Evolutionary conservation across 2,113 vertebrate species (phyloP).

Genomic region (Oryzias melastigma): DNA sequence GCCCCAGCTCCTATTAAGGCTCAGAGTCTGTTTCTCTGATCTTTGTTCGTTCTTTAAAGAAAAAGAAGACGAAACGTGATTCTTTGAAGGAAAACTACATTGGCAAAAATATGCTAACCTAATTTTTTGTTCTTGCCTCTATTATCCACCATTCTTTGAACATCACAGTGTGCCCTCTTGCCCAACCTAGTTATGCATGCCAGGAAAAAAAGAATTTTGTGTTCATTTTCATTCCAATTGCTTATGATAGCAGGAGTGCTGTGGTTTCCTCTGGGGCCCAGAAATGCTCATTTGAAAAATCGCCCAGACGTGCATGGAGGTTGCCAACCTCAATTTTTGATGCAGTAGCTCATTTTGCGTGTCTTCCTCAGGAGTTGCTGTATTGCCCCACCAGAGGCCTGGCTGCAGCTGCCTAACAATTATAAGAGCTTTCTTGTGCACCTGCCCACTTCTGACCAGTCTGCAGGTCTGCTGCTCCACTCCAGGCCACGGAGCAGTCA

Average conservation of each 20-base stretch:
- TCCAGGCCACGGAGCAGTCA: conserved; percentile 58
- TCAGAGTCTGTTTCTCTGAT: conserved; percentile 49
- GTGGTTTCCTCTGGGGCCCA: conserved; percentile 54
- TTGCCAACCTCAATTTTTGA: conserved; percentile 78
- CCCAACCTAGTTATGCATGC: conserved; percentile 61
- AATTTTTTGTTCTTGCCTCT: conserved; percentile 45
- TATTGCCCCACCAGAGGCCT: conserved; percentile 46
- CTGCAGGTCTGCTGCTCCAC: conserved; percentile 27
- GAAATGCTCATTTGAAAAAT: conserved; percentile 75
- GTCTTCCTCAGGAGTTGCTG: conserved; percentile 51
- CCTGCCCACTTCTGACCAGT: conserved; percentile 53
- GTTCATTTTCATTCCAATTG: conserved; percentile 68
- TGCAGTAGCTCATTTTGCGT: conserved; percentile 71
- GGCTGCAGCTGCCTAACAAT: conserved; percentile 62
- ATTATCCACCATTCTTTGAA: conserved; percentile 52
- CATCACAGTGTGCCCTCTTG: conserved; percentile 62
- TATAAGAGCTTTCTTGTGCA: conserved; percentile 59
- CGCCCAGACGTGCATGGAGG: conserved; percentile 62
- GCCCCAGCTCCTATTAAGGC: conserved; percentile 37
- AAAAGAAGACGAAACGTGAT: conserved; percentile 20
- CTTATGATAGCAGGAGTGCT: conserved; percentile 62
- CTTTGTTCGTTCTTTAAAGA: conserved; percentile 20
- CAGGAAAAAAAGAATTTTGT: conserved; percentile 46
- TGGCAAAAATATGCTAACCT: conserved; percentile 45
- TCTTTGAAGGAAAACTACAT: conserved; percentile 24